These are phyloP conservation scores for Varanus salvator DNA, from an alignment of 2,113 vertebrate species.

Conservation along the genomic window DNA sequence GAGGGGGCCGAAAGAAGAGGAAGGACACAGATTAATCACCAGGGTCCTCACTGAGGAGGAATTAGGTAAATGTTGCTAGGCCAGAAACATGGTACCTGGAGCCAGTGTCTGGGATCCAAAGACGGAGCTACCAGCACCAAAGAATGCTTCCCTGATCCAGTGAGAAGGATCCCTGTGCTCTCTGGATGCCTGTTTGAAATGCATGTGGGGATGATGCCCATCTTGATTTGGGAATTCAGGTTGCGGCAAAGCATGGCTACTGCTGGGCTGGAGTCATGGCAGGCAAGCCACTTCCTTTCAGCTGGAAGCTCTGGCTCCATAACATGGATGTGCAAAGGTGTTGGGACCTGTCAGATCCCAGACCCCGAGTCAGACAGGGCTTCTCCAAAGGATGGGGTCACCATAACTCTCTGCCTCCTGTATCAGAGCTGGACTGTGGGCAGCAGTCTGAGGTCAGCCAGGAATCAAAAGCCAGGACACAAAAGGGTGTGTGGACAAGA, in stretches of 20 bases:
- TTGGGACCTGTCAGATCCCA: not conserved
- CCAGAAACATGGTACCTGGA: not conserved
- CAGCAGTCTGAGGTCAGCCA: too few species aligned
- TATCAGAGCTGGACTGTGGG: too few species aligned
- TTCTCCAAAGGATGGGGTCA: not conserved
- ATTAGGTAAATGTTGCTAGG: constrained; percentile 4
- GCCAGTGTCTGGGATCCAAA: not conserved
- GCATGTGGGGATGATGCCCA: not conserved
- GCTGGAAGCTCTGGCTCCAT: not conserved
- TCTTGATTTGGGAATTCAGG: not conserved
- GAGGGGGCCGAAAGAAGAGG: not conserved
- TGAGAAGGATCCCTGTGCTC: not conserved
- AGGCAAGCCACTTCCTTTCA: not conserved
- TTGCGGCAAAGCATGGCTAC: not conserved
- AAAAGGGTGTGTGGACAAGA: not conserved
- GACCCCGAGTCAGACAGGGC: not conserved
- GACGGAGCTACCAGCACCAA: too few species aligned
- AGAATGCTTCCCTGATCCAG: not conserved
- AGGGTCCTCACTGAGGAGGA: not conserved
- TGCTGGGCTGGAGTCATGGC: not conserved
- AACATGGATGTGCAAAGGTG: not conserved
- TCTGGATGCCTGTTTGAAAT: not conserved
- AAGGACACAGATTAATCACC: not conserved
- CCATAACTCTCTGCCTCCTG: too few species aligned
- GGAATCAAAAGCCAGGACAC: not conserved